Percentiles rank a stretch among this genome's conserved stretches.
These are phyloP conservation scores for Ptychobarbus kaznakovi DNA, from an alignment of 2,797 vertebrate genomes.

Conservation along the genomic window DNA sequence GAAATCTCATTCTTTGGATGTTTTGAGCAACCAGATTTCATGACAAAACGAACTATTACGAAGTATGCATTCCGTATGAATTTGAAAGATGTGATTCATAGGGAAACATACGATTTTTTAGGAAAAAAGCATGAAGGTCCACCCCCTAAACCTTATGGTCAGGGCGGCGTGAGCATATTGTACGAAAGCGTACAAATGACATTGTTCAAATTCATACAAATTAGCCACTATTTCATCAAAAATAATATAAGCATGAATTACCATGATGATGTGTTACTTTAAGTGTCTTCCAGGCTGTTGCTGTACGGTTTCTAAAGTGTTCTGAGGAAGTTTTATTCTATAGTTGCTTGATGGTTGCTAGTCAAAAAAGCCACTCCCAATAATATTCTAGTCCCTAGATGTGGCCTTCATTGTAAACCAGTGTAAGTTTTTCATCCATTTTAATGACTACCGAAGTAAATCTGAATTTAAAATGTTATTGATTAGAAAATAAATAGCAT, in stretches of 20 bases:
- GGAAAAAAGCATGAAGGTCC: not conserved
- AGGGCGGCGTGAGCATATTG: not conserved
- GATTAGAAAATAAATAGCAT: not conserved
- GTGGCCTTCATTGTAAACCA: not conserved
- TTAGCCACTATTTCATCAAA: not conserved
- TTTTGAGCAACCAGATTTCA: not conserved
- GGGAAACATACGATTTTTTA: not conserved
- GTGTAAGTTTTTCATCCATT: not conserved
- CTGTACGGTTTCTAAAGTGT: too few relatives aligned
- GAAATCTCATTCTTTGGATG: not conserved
- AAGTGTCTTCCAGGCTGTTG: not conserved
- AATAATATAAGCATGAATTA: not conserved
- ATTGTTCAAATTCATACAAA: not conserved
- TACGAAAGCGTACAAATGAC: not conserved
- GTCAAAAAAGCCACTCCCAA: not conserved
- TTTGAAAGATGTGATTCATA: not conserved
- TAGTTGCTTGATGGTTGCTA: not conserved
- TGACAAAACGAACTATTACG: not conserved
- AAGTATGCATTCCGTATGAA: not conserved
- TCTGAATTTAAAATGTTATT: not conserved
- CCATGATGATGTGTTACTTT: not conserved
- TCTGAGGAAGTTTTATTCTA: too few relatives aligned
- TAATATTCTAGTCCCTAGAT: not conserved
- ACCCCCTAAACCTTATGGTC: not conserved
- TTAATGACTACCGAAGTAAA: not conserved